Conservation (phyloP, 2,113 vertebrate species). For the Dicerorhinus sumatrensis region DNA sequence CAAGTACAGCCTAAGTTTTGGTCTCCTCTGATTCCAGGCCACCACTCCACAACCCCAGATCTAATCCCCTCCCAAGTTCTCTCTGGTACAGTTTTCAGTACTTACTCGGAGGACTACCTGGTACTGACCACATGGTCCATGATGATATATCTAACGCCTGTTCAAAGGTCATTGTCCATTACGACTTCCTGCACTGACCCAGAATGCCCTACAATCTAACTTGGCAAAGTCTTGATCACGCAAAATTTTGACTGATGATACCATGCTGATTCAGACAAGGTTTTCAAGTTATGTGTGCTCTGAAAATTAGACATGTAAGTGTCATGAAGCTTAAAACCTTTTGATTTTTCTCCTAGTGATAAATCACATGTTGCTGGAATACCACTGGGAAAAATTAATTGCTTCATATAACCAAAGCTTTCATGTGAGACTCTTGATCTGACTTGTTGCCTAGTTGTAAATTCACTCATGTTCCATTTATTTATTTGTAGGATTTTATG, state of each 20-base stretch:
- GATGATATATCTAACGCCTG: background rate
- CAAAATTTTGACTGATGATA: background rate
- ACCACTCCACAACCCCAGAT: background rate
- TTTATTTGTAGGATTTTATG: constrained; percentile 90
- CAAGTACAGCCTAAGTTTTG: background rate
- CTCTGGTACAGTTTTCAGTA: background rate
- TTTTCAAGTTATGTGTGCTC: constrained; percentile 1
- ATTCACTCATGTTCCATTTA: constrained; percentile 78
- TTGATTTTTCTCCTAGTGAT: constrained; percentile 17
- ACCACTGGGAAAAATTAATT: constrained; percentile 64
- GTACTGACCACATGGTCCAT: background rate
- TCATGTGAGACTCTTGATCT: constrained; percentile 72
- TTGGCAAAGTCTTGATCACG: background rate
- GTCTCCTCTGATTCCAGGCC: background rate
- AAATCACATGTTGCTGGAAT: constrained; percentile 41
- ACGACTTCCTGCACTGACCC: background rate
- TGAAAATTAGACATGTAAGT: constrained; percentile 41
- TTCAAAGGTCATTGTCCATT: background rate
- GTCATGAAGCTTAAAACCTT: constrained; percentile 28
- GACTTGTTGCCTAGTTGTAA: constrained; percentile 80
- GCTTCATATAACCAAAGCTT: constrained; percentile 72
- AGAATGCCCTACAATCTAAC: background rate
- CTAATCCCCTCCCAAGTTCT: background rate
- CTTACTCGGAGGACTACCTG: background rate
- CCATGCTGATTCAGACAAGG: background rate